Evolutionary conservation across 2,113 vertebrate genomes (phyloP).

Genomic region (Chinchilla lanigera): DNA sequence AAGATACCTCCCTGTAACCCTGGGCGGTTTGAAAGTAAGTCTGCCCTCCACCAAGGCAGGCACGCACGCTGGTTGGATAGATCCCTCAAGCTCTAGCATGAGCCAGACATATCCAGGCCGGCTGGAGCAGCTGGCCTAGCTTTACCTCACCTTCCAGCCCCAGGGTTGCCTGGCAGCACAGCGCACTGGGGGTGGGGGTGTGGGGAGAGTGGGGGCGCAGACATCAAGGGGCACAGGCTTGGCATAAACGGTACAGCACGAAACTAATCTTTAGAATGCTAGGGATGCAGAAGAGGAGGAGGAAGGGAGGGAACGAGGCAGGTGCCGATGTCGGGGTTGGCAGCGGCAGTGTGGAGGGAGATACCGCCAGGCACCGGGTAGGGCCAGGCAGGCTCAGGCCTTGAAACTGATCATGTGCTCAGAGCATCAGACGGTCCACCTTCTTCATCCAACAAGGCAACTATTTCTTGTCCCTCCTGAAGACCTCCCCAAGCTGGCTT

Average conservation of each 20-base stretch:
- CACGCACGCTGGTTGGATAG: neutral
- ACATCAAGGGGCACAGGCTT: too few species aligned
- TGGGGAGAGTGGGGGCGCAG: neutral
- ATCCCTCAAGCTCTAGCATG: conserved; percentile 76
- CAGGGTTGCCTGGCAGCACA: neutral
- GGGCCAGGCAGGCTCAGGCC: neutral
- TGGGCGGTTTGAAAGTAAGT: conserved; percentile 86
- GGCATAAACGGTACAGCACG: too few species aligned
- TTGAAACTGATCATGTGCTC: rapidly evolving
- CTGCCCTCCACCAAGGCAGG: conserved; percentile 76
- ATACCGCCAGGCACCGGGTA: rapidly evolving
- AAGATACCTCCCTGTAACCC: conserved; percentile 85
- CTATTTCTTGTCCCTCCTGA: neutral
- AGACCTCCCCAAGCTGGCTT: neutral
- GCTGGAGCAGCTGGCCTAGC: neutral
- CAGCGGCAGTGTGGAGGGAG: neutral
- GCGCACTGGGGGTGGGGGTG: neutral
- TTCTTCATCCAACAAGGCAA: too few species aligned
- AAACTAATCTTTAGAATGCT: neutral
- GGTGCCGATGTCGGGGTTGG: neutral
- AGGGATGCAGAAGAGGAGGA: rapidly evolving
- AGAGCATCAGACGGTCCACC: rapidly evolving
- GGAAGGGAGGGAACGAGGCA: neutral
- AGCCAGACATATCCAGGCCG: conserved; percentile 6
- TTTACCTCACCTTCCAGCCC: neutral